Evolutionary conservation across 1,140 invertebrate genomes (phyloP), one percentile per base, ranked within the genome.

Genomic region (Zaprionus vittiger): DNA sequence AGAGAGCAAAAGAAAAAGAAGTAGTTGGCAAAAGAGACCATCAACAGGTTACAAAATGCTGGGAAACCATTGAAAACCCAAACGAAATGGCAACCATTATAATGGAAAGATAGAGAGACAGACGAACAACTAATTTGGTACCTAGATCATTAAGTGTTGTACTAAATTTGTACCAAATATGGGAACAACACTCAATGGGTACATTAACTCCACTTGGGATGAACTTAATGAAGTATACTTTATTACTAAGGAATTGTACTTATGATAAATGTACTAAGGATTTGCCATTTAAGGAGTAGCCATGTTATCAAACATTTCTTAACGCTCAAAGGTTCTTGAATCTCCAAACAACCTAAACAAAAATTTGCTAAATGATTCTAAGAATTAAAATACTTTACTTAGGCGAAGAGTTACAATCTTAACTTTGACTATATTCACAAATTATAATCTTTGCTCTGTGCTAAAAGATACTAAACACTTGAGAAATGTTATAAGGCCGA

Each of bases 31-130:
- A 66, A 76, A 57, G 61, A 59, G 47, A 49, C 52, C 54, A 77
- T 69, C 52, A 74, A 56, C 77, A 71, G 47, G 55, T 55, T 55
- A 56, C 61, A 71, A 69, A 72, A 76, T 47, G 65, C 65, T 70
- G 71, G 54, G 79, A 83, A 74, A 64, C 44, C 65, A 54, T 57
- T 17, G 56, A 54, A 69, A 22, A 20, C 6, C 14, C 49, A 15
- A 49, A 41, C 22, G 28, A 86, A 77, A 74, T 60, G 64, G 28
- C 72, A 17, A 49, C 2, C 71, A 60, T 31, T 57, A 52, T 55
- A 22, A 57, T 20, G 37, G 31, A 38, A 38, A 15, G 31, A 26
- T 22, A 34, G 26, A 28, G 17, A 54, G 20, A 55, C 11, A 38
- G 41, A 47, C 41, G n/a, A 47, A 7, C 64, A 66, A 56, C 24